Conservation (phyloP, 53 echinoderm and acorn worm genomes). For the Temnopleurus reevesii region DNA sequence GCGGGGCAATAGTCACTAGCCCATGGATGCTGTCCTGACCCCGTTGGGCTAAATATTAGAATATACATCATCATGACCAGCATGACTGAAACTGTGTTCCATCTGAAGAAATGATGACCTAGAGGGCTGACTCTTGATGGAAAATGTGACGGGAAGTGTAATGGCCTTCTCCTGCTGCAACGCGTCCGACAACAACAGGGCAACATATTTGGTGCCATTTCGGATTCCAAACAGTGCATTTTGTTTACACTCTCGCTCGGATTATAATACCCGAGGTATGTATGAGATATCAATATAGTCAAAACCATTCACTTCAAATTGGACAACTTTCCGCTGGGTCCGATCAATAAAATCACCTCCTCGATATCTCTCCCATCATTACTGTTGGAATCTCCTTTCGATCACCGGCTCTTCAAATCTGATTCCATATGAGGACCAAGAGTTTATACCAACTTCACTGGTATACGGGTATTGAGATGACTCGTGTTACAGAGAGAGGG, state of each 20-base stretch:
- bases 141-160: not conserved
- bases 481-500: not conserved
- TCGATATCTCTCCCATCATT: not conserved
- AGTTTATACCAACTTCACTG: too few relatives aligned
- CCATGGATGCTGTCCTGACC: not conserved
- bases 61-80: not conserved
- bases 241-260: not conserved
- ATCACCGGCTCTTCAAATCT: not conserved
- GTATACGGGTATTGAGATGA: not conserved
- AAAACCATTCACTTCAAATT: too few relatives aligned
- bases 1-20: conserved; percentile 71
- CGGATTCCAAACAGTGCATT: not conserved
- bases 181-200: not conserved
- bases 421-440: not conserved
- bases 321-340: too few relatives aligned
- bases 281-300: too few relatives aligned
- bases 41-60: not conserved
- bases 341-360: too few relatives aligned
- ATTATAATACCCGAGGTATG: not conserved
- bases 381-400: not conserved
- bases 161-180: not conserved
- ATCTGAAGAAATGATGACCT: not conserved
- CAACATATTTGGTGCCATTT: not conserved
- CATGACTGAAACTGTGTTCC: not conserved
- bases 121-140: not conserved